Evolutionary conservation across 2,113 vertebrate species (phyloP).

Genomic region (Choloepus hoffmanni): DNA sequence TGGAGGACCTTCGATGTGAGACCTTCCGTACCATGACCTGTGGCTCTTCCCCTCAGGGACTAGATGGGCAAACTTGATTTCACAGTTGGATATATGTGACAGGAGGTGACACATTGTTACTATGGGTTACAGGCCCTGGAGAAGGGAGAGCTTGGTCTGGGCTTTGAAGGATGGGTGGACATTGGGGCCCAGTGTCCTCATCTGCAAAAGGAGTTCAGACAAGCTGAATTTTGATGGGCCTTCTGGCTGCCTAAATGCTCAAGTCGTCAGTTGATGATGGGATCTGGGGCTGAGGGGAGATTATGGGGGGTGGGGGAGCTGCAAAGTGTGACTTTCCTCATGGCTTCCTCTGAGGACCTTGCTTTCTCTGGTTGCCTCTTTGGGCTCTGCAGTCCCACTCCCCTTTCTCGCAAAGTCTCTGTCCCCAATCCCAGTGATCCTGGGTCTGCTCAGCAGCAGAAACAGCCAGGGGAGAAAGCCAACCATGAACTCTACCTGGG

Average conservation of each 20-base stretch:
- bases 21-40: not conserved
- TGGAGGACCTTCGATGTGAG: not conserved
- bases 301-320: not conserved
- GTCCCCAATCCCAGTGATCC: not conserved
- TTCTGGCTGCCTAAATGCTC: not conserved
- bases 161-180: not conserved
- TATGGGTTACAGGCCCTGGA: not conserved
- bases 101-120: not conserved
- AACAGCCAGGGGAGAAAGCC: slow-evolving; percentile 38
- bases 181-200: not conserved
- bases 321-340: not conserved
- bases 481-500: not conserved
- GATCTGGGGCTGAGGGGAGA: not conserved
- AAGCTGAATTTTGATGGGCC: not conserved
- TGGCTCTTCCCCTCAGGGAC: not conserved
- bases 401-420: not conserved
- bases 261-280: not conserved
- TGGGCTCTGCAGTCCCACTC: not conserved
- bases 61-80: not conserved
- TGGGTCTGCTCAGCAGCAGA: not conserved
- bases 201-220: slow-evolving; percentile 30
- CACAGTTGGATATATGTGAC: not conserved
- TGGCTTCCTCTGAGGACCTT: slow-evolving; percentile 12
- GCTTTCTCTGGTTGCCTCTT: slow-evolving; percentile 14
- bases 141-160: not conserved